Evolutionary conservation across 2,113 vertebrate species (phyloP), one percentile per base, ranked within the genome.

Genomic region (Zapornia atra): DNA sequence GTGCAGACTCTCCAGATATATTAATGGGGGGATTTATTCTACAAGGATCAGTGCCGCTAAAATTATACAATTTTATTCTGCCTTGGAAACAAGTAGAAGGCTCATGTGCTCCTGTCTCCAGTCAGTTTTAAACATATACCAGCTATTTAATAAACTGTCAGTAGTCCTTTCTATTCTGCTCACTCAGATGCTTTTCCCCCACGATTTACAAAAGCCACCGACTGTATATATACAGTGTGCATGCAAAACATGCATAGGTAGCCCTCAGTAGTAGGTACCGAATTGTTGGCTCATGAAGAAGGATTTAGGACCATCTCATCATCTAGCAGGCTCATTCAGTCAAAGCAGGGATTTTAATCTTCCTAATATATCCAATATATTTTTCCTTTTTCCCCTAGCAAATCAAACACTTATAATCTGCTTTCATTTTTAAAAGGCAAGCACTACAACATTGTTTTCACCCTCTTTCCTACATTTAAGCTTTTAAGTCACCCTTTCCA

Each of bases 51-150:
- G 24, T 84, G 68, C 11, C 4, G 5, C 33, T 81, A 44, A 91
- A 88, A 85, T 60, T 4, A 56, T 34, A 54, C 28, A 17, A 15
- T 86, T 79, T 84, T 84, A 64, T 79, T 91, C 63, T 65, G 31
- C 34, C 64, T 81, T 75, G 46, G 69, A 96, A 96, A 90, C 59
- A 86, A 90, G n/a, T 2, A 61, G 88, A 86, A 94, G 87, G 69
- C 42, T 82, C 8, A 5, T 16, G 44, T 51, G 16, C 18, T 95
- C 46, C 50, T 63, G 25, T 26, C 48, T 84, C 57, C 82, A 92
- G 16, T 44, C 29, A 51, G 38, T 15, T 46, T 88, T 72, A 90
- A 92, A 79, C 12, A 38, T 21, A 20, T 5, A 53, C 7, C 46
- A 86, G 24, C 34, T 79, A 53, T 26, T 59, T 84, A 11, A 84